Evolutionary conservation across 2,888 invertebrate genomes (phyloP), one percentile per base, ranked within the genome.

Genomic region (Drosophila nr. fundita): DNA sequence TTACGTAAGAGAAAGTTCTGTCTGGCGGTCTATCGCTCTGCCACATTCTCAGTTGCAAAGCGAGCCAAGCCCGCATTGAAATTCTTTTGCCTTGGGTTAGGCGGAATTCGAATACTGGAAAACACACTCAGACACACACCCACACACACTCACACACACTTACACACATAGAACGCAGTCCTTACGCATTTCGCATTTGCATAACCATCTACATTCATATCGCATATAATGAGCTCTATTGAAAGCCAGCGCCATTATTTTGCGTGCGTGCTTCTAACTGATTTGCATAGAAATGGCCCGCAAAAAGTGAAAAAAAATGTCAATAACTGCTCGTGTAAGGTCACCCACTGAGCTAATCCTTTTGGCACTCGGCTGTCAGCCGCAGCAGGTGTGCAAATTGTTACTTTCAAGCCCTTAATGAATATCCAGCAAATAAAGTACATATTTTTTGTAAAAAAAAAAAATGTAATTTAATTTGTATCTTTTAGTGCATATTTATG

Each of bases 271-370:
- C 82, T 74, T 65, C 60, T 49, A 67, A 73, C 83, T 82, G 88
- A 86, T 86, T 86, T 86, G 84, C 86, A 86, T 86, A 80, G 66
- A 69, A 88, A 86, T 83, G 86, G 74, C 64, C 57, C 5, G 29
- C 30, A 21, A n/a, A 50, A 50, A 30, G 29, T 18, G 15, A 30
- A 45, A 74, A 29, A 70, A 73, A 80, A 83, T 76, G 76, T 73
- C 82, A 78, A 84, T 76, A 70, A 53, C 73, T 62, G 65, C 54
- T 54, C 71, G 72, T 60, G 63, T 60, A 68, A 65, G 76, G 72
- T 63, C 72, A 68, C 21, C 36, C 54, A 48, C 61, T 65, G 63
- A 64, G 59, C 75, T 71, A 78, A 75, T 78, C 77, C 77, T 75
- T 78, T 78, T 75, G 65, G 11, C 65, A 59, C 48, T 45, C 55